These are phyloP conservation scores for Taenaris catops DNA, from an alignment of 2,888 invertebrate genomes.

Conservation along the genomic window DNA sequence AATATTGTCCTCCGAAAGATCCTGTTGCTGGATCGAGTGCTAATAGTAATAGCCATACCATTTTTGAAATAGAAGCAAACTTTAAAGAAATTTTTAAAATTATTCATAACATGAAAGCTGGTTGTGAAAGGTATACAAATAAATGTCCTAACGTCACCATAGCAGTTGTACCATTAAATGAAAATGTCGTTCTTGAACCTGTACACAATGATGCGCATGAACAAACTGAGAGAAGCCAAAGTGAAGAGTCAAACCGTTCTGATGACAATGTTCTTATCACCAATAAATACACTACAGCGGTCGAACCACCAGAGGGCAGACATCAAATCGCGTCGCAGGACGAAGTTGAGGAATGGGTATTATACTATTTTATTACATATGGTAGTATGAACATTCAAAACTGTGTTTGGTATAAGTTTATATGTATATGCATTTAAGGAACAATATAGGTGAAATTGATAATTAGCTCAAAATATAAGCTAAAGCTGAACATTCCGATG, in stretches of 20 bases:
- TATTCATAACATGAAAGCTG: constrained; percentile 37
- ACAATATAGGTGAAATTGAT: too few species aligned
- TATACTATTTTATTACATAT: neutral
- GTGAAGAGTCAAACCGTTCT: constrained; percentile 32
- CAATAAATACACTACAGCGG: constrained; percentile 30
- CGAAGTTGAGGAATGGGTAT: constrained; percentile 31
- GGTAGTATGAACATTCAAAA: neutral
- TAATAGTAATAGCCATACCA: constrained; percentile 31
- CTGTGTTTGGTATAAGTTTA: too few species aligned
- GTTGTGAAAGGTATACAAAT: constrained; percentile 22
- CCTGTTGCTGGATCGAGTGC: constrained; percentile 26
- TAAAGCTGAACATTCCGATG: too few species aligned
- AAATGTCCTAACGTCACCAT: neutral
- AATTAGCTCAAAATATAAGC: too few species aligned
- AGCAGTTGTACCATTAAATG: neutral
- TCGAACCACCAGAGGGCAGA: constrained; percentile 1
- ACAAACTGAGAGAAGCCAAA: constrained; percentile 25
- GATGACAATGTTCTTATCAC: constrained; percentile 34
- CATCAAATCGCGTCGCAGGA: constrained; percentile 3
- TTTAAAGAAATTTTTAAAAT: constrained; percentile 40
- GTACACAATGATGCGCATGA: constrained; percentile 24
- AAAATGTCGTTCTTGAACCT: constrained; percentile 25
- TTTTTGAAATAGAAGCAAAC: constrained; percentile 38
- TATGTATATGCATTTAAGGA: too few species aligned
- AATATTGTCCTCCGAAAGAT: constrained; percentile 27